Evolutionary conservation across 2,888 invertebrate species (phyloP), one percentile per base, ranked within the genome.

Genomic region (Oligia strigilis): DNA sequence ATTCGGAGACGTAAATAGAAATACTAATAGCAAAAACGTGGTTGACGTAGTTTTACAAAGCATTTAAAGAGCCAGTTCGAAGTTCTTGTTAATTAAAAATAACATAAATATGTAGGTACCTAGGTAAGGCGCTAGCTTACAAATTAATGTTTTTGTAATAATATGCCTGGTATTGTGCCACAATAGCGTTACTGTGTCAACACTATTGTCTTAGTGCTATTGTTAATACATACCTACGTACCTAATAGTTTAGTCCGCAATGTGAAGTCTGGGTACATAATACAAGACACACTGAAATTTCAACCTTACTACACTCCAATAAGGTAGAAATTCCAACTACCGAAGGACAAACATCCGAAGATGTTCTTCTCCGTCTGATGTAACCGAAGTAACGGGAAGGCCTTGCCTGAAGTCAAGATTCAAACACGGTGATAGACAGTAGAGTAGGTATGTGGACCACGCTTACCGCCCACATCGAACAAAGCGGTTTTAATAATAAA

Each of bases 381-480:
- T 78, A 84, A 73, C 72, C 76, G 67, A 81, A 81, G 79, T 75
- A 77, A 70, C 81, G 81, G 83, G 83, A 89, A 78, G 81, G 74
- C 55, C 75, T 84, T 81, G n/a, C n/a, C n/a, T n/a, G n/a, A n/a
- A 90, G 85, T 87, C 83, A 82, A 87, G 79, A 83, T 88, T 80
- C 75, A 83, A 81, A 81, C 36, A 77, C 75, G 72, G 66, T 81
- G 74, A 78, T 86, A 78, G 81, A 80, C 75, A 81, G 82, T 81
- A 78, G 52, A 80, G 64, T 29, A 29, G 4, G 36, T 80, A 89
- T 77, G 74, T 85, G 80, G 72, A 76, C 72, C 80, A 52, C 23
- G 67, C 29, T 81, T 72, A 81, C 90, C 89, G 74, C 88, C 89
- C 87, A 90, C 89, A 86, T 84, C 75, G 88, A 67, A 83, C 81